Percentiles rank a stretch among this genome's conserved stretches.
phyloP scores from a whole-genome alignment of 2,888 invertebrate genomes.

The Epirrhoe tristata region DNA sequence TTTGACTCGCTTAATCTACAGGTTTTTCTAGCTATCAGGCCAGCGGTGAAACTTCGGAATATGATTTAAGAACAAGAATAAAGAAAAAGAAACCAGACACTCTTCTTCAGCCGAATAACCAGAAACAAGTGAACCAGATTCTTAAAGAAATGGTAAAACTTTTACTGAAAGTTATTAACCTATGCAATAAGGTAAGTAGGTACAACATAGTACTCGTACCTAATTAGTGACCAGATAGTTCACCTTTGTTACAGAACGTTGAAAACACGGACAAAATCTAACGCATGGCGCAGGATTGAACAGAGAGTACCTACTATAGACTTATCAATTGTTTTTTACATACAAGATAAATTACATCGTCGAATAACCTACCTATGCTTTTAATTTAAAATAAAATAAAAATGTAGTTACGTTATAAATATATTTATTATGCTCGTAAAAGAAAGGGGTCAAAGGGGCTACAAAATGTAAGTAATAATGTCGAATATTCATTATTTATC shows the following conservation, averaged over 20 bases:
- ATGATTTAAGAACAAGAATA: constrained; percentile 34
- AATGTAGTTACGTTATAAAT: constrained; percentile 10
- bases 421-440: constrained; percentile 32
- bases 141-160: constrained; percentile 25
- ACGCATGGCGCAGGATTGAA: neutral
- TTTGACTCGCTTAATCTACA: constrained; percentile 33
- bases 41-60: constrained; percentile 47
- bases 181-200: too few relatives aligned
- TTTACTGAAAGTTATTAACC: neutral
- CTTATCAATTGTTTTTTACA: too few relatives aligned
- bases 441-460: constrained; percentile 16
- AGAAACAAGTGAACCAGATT: constrained; percentile 31
- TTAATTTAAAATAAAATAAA: constrained; percentile 1
- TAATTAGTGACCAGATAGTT: too few relatives aligned
- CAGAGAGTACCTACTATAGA: too few relatives aligned
- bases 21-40: constrained; percentile 55
- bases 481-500: neutral
- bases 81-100: constrained; percentile 45
- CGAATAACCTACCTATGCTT: neutral
- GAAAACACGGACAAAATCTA: constrained; percentile 25
- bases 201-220: too few relatives aligned
- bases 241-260: constrained; percentile 26
- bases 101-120: constrained; percentile 26
- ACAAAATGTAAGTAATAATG: constrained; percentile 3
- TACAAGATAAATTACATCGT: neutral